These are phyloP conservation scores for Picathartes gymnocephalus DNA, from an alignment of 2,113 vertebrate genomes.

Conservation along the genomic window DNA sequence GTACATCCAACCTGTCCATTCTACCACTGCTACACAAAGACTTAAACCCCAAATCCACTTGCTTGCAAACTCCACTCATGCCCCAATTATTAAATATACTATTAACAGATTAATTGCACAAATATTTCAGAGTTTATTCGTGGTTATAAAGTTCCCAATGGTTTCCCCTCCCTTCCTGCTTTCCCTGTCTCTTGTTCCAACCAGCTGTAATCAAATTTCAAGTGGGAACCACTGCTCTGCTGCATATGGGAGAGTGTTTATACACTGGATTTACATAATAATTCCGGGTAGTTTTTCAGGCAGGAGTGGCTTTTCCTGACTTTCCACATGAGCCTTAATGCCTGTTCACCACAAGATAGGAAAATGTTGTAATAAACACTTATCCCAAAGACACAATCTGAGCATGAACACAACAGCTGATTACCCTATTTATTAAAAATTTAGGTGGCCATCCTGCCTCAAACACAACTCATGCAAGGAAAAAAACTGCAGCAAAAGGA, in stretches of 20 bases:
- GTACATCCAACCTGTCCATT: accelerated
- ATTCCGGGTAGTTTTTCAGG: constrained; percentile 20
- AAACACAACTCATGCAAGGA: neutral
- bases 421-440: constrained; percentile 49
- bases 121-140: neutral
- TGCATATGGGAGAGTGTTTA: constrained; percentile 9
- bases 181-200: neutral
- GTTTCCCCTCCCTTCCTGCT: neutral
- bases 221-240: constrained; percentile 34
- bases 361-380: neutral
- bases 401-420: constrained; percentile 1
- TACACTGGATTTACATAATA: constrained; percentile 11
- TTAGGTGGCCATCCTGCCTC: neutral
- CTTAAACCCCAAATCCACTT: neutral
- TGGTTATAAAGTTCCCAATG: neutral
- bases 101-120: neutral
- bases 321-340: constrained; percentile 34
- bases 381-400: constrained; percentile 14
- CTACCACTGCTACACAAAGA: neutral
- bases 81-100: neutral
- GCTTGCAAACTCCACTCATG: neutral
- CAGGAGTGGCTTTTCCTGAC: constrained; percentile 54
- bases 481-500: neutral
- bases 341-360: constrained; percentile 34
- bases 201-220: constrained; percentile 18